A percentile compares a stretch with the other conserved stretches of the same genome.
Evolutionary conservation across 1,140 invertebrate genomes (phyloP).

Genomic region (Bombus picipes): DNA sequence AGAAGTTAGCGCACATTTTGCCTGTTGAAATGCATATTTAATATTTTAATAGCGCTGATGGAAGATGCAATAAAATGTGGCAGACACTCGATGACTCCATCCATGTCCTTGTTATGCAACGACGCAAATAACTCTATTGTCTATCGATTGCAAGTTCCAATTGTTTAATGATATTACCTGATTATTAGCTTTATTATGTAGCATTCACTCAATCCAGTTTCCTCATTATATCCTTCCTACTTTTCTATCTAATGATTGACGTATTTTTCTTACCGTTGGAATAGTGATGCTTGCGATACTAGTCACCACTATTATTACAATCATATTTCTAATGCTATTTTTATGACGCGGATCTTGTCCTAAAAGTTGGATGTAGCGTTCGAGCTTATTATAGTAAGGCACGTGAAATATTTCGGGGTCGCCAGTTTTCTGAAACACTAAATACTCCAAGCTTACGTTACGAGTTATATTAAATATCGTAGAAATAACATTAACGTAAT

Average conservation of each 20-base stretch:
- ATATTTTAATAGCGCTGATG: background rate
- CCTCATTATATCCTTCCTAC: rapidly evolving
- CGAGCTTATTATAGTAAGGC: background rate
- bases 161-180: background rate
- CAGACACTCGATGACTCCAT: background rate
- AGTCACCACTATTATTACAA: too few relatives aligned
- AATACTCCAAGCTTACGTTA: background rate
- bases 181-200: background rate
- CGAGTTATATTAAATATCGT: too few relatives aligned
- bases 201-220: background rate
- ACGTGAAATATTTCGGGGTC: background rate
- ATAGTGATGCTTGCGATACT: background rate
- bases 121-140: background rate
- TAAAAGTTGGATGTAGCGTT: background rate
- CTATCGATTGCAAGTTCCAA: background rate
- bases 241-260: background rate
- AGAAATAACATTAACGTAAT: background rate
- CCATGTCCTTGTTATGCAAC: background rate
- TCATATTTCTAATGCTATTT: background rate
- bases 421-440: background rate
- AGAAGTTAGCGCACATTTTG: background rate
- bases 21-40: background rate
- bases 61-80: background rate
- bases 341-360: background rate
- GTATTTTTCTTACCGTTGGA: background rate